Conservation (phyloP, 1,140 invertebrate species). For the Orius insidiosus region DNA sequence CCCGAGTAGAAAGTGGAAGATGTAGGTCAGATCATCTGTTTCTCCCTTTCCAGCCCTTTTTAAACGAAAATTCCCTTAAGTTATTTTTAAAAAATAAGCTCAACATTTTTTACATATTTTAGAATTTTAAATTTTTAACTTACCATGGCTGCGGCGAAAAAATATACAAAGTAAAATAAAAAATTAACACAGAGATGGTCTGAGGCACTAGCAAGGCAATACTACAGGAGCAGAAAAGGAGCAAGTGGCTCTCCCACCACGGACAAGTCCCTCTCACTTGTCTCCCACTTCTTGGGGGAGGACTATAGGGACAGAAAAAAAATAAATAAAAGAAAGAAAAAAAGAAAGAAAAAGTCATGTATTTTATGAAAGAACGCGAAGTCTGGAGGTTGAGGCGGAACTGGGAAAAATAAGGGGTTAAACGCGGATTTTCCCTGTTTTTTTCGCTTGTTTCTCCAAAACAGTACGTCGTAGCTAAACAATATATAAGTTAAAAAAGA, state of each 20-base stretch:
- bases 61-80: neutral
- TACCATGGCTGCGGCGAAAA: constrained; percentile 2
- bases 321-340: too few species aligned
- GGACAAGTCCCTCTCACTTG: too few species aligned
- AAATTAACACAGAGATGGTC: neutral
- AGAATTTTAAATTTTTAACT: neutral
- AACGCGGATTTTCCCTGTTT: too few species aligned
- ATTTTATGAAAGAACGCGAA: too few species aligned
- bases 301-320: too few species aligned
- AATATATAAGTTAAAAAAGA: too few species aligned
- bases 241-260: constrained; percentile 3
- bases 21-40: neutral
- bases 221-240: constrained; percentile 1
- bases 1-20: neutral
- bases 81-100: neutral
- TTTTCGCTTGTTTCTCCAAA: too few species aligned
- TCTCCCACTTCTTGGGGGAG: too few species aligned
- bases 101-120: neutral
- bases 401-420: too few species aligned
- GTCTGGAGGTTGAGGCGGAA: too few species aligned
- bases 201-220: constrained; percentile 5
- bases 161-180: neutral
- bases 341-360: too few species aligned
- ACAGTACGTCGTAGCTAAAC: too few species aligned
- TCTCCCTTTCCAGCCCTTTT: neutral